These are phyloP conservation scores for Diachrysia chrysitis DNA, from an alignment of 2,888 invertebrate species.

Conservation along the genomic window DNA sequence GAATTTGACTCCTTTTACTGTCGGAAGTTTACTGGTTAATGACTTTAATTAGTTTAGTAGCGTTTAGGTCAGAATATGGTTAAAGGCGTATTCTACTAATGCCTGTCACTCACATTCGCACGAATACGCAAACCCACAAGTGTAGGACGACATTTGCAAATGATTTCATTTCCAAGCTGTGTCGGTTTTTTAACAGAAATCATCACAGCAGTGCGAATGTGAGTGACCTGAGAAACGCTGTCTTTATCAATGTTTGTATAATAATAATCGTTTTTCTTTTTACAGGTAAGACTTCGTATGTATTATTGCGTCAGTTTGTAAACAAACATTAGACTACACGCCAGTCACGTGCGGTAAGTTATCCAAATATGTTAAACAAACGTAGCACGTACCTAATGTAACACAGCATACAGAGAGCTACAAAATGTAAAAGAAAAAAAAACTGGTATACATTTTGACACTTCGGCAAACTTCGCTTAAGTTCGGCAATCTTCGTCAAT, in stretches of 20 bases:
- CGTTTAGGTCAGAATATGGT: neutral
- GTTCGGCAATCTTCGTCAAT: neutral
- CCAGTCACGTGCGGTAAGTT: slow-evolving; percentile 42
- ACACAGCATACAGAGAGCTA: neutral
- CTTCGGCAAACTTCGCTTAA: slow-evolving; percentile 9
- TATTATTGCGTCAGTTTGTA: no score
- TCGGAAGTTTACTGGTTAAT: no score
- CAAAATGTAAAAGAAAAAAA: neutral
- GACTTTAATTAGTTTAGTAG: neutral
- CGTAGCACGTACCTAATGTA: slow-evolving; percentile 7
- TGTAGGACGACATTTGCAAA: no score
- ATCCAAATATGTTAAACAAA: slow-evolving; percentile 19
- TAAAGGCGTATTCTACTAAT: neutral
- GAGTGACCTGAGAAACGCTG: no score
- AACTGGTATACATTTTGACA: slow-evolving; percentile 24
- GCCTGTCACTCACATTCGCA: no score
- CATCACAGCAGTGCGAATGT: no score
- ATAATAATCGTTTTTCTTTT: slow-evolving; percentile 15
- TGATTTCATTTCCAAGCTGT: no score
- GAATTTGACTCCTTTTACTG: no score
- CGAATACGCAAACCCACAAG: no score
- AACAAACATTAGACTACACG: slow-evolving; percentile 6
- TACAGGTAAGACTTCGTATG: slow-evolving; percentile 53
- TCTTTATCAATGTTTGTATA: neutral
- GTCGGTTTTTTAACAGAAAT: no score